phyloP scores from a whole-genome alignment of 2,888 invertebrate species.

The Cataglyphis livida region DNA sequence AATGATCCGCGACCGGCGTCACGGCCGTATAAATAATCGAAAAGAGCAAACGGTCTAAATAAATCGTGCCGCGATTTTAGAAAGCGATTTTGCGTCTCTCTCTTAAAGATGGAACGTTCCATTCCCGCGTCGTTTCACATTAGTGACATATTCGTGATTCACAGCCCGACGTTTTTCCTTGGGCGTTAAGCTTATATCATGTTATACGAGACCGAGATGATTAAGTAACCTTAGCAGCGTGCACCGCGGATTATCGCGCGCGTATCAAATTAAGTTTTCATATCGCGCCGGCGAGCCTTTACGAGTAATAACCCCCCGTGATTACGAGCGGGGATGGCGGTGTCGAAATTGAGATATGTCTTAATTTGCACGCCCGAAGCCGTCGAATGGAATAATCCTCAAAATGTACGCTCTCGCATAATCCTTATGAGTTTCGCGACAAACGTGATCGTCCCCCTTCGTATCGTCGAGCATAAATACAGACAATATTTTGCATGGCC shows the following conservation, averaged over 20 bases:
- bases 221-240: constrained; percentile 55
- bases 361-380: constrained; percentile 40
- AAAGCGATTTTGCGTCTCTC: background rate
- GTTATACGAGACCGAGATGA: constrained; percentile 8
- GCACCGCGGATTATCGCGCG: constrained; percentile 46
- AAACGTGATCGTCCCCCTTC: constrained; percentile 37
- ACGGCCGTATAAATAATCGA: constrained; percentile 46
- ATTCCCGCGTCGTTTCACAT: background rate
- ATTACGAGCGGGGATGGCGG: constrained; percentile 21
- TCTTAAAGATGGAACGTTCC: constrained; percentile 6
- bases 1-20: constrained; percentile 45
- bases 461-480: constrained; percentile 57
- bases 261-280: constrained; percentile 9
- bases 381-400: constrained; percentile 64
- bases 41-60: constrained; percentile 15
- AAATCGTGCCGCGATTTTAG: constrained; percentile 29
- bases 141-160: constrained; percentile 16
- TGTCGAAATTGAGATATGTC: constrained; percentile 48
- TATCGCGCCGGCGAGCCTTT: constrained; percentile 13
- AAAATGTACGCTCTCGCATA: constrained; percentile 46
- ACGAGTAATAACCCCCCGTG: constrained; percentile 23
- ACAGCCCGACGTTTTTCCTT: background rate
- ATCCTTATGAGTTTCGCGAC: constrained; percentile 57
- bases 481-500: constrained; percentile 31
- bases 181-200: constrained; percentile 5